Evolutionary conservation across 1,140 invertebrate species (phyloP), one percentile per base, ranked within the genome.

Genomic region (Diorhabda carinulata): DNA sequence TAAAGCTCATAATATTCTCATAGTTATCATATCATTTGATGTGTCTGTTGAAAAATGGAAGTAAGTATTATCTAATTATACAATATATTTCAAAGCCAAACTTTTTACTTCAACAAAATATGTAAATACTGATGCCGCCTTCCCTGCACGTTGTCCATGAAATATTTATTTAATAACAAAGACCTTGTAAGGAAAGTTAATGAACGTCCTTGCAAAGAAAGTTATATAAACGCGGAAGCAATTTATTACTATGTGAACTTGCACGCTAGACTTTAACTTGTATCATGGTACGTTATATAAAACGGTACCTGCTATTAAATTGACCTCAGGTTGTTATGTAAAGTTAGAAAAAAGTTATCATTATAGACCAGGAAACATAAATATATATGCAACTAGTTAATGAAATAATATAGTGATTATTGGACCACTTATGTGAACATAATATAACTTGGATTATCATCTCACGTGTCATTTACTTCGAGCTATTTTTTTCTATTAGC

Each of bases 121-220:
- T 25, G 25, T 25, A 25, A 25, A 25, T 1, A 0, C 25, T 25
- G 25, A 25, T 25, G 25, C 25, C 25, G 25, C 4, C 6, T 52
- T 52, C 47, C n/a, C 47, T 52, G 47, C n/a, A 3, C 59, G 7
- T 9, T 63, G 42, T 63, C 61, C 61, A 8, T 63, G 61, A 63
- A 63, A 42, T 42, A 42, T 7, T 2, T 41, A 5, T 43, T 67
- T 52, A 44, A 60, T 68, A 43, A 8, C 3, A 2, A n/a, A 10
- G 67, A 62, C 61, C 47, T 57, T 69, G 67, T 52, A 60, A 57
- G 8, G 10, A 52, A 60, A 60, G 5, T 10, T 44, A 41, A 44
- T 42, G 59, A 52, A 62, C 67, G 67, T 69, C 67, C 67, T 64
- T 69, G 67, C 43, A 64, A 43, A 57, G 67, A 69, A 69, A 69